These are phyloP conservation scores for Phoebastria nigripes DNA, from an alignment of 2,797 vertebrate genomes.

Conservation along the genomic window DNA sequence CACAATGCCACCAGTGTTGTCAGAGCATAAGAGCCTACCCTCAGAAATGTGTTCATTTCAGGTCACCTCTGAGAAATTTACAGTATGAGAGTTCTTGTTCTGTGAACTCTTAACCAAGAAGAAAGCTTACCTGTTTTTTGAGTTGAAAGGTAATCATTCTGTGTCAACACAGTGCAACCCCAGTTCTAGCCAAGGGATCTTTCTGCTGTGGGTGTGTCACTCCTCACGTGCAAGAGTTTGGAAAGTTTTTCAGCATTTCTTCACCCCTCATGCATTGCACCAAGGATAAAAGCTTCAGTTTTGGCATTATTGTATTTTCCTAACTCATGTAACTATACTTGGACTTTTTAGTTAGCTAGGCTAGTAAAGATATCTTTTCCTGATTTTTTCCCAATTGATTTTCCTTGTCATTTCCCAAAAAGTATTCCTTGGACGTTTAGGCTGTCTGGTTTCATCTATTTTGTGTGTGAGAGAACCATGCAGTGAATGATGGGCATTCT, in stretches of 20 bases:
- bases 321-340: neutral
- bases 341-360: neutral
- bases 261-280: neutral
- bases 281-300: neutral
- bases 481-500: neutral
- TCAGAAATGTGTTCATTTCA: neutral
- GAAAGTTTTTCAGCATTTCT: neutral
- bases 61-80: neutral
- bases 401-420: neutral
- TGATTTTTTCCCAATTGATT: neutral
- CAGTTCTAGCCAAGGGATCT: neutral
- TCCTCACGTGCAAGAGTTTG: neutral
- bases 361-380: neutral
- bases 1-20: neutral
- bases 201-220: neutral
- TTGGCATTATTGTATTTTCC: neutral
- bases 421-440: neutral
- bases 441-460: neutral
- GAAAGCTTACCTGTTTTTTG: neutral
- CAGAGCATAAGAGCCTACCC: neutral
- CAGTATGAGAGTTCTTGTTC: neutral
- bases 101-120: neutral
- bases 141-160: neutral
- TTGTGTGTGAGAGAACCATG: neutral
- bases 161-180: neutral